Evolutionary conservation across 2,888 invertebrate genomes (phyloP).

Genomic region (Pollenia labialis): DNA sequence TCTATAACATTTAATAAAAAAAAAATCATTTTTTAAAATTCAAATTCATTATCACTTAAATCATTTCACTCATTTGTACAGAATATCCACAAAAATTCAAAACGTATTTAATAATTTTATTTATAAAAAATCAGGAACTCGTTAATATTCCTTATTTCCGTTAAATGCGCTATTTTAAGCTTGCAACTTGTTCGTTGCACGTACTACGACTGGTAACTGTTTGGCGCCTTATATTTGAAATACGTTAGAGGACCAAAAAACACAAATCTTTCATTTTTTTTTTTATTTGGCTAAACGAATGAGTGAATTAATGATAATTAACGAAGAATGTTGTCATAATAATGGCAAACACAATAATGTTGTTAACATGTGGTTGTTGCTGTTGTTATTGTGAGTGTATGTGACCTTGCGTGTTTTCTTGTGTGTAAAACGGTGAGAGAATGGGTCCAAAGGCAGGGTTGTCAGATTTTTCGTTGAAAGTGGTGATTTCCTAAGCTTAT

Average conservation of each 20-base stretch:
- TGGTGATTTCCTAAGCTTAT: too few species aligned
- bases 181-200: slow-evolving; percentile 66
- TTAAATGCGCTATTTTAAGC: slow-evolving; percentile 34
- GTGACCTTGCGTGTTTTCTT: background rate
- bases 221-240: slow-evolving; percentile 64
- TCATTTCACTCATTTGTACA: background rate
- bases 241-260: slow-evolving; percentile 45
- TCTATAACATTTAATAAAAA: background rate
- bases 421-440: background rate
- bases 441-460: background rate
- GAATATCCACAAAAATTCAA: background rate
- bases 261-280: background rate
- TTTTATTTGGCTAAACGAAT: background rate
- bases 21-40: background rate
- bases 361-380: background rate
- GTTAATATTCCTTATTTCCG: background rate
- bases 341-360: slow-evolving; percentile 4
- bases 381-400: background rate
- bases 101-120: background rate
- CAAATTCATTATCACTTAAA: background rate
- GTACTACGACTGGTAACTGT: slow-evolving; percentile 63
- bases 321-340: background rate
- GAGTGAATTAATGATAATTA: slow-evolving; percentile 26
- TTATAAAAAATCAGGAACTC: background rate
- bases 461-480: too few species aligned